Conservation (phyloP, 2,113 vertebrate species). For the Pterophyllum scalare region DNA sequence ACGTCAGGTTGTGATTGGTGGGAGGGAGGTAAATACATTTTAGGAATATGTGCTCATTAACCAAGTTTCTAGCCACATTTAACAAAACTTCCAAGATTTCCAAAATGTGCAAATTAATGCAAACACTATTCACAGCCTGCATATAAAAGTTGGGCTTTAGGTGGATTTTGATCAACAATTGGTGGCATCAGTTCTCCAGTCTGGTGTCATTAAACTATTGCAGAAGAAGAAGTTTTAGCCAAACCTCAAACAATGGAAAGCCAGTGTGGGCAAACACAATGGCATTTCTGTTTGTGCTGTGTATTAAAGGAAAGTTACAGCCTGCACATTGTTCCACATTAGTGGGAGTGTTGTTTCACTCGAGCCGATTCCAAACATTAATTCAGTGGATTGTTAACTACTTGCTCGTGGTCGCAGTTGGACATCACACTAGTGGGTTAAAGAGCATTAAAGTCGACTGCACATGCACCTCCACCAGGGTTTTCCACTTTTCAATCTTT, state of each 20-base stretch:
- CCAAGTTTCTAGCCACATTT: neutral
- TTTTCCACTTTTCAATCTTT: neutral
- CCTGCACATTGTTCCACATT: neutral
- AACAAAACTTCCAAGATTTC: neutral
- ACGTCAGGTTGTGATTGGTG: neutral
- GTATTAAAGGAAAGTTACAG: neutral
- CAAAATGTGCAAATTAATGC: neutral
- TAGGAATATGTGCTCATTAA: neutral
- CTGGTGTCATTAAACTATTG: neutral
- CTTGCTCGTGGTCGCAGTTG: no score
- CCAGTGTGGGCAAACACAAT: neutral
- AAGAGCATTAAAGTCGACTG: neutral
- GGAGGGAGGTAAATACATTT: neutral
- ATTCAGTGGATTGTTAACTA: no score
- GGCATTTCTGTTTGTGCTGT: neutral
- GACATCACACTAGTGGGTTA: neutral
- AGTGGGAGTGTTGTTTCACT: neutral
- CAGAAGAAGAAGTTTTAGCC: neutral
- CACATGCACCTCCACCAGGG: neutral
- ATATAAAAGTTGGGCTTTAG: neutral
- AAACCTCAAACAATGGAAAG: neutral
- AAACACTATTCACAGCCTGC: neutral
- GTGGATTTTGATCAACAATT: neutral
- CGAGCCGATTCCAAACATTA: neutral
- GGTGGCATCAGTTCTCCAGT: neutral